Evolutionary conservation across 1,140 invertebrate genomes (phyloP).

Genomic region (Drosophila tsacasi): DNA sequence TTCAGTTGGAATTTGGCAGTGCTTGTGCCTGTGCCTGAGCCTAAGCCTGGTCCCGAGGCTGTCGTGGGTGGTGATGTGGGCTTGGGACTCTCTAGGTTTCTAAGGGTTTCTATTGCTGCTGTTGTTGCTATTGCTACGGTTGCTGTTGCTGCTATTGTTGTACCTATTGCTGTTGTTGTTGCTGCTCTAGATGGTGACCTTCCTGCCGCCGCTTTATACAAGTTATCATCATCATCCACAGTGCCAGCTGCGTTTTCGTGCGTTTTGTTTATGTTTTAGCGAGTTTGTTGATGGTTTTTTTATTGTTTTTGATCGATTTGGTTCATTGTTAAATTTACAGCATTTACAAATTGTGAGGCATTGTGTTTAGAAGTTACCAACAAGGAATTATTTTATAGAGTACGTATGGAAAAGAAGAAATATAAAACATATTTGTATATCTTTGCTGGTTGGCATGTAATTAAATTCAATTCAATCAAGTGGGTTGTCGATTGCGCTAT

Average conservation of each 20-base stretch:
- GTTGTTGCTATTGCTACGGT: constrained; percentile 51
- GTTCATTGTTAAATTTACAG: constrained; percentile 67
- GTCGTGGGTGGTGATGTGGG: constrained; percentile 31
- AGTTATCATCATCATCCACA: constrained; percentile 83
- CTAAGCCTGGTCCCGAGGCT: neutral
- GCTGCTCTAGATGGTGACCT: constrained; percentile 72
- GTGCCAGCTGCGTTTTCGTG: constrained; percentile 68
- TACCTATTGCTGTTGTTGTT: constrained; percentile 56
- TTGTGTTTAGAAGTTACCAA: constrained; percentile 43
- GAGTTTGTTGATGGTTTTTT: constrained; percentile 10
- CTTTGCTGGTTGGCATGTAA: constrained; percentile 50
- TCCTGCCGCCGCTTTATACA: constrained; percentile 83
- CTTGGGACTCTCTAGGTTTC: constrained; percentile 39
- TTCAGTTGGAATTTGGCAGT: constrained; percentile 66
- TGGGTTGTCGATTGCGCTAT: constrained; percentile 60
- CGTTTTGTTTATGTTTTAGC: constrained; percentile 55
- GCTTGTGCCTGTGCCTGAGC: constrained; percentile 7
- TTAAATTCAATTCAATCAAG: constrained; percentile 60
- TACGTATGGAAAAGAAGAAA: constrained; percentile 70
- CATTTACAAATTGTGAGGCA: constrained; percentile 63
- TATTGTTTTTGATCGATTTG: constrained; percentile 10
- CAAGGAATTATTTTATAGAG: constrained; percentile 45
- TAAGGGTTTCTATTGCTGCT: constrained; percentile 40
- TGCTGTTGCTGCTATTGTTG: constrained; percentile 47
- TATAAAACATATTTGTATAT: constrained; percentile 63